phyloP scores from a whole-genome alignment of 2,888 invertebrate species.

The Trichopoda pennipes region DNA sequence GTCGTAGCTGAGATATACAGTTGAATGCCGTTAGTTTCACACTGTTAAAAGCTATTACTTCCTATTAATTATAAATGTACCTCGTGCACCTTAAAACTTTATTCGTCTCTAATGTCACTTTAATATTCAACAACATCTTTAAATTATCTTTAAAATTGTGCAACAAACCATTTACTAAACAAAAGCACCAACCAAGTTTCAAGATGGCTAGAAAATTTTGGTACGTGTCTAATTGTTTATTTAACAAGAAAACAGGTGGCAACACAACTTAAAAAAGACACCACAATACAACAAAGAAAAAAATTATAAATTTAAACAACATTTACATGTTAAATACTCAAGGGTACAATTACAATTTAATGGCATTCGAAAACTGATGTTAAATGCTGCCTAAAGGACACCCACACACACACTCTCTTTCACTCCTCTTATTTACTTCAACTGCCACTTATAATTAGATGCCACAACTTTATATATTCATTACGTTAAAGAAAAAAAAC shows the following conservation, averaged over 20 bases:
- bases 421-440: slow-evolving; percentile 12
- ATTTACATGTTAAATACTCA: slow-evolving; percentile 64
- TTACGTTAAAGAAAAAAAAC: slow-evolving; percentile 18
- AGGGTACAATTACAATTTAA: slow-evolving; percentile 65
- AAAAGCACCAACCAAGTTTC: neutral
- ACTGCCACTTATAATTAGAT: slow-evolving; percentile 59
- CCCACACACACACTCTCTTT: neutral
- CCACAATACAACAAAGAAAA: neutral
- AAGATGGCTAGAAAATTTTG: slow-evolving; percentile 9
- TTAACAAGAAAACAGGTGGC: slow-evolving; percentile 69
- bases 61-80: no score
- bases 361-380: slow-evolving; percentile 55
- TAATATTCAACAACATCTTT: slow-evolving; percentile 12
- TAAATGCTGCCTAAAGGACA: slow-evolving; percentile 65
- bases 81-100: neutral
- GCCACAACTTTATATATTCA: slow-evolving; percentile 52
- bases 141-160: neutral
- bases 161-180: neutral
- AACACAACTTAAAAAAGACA: slow-evolving; percentile 31
- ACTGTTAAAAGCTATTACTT: no score
- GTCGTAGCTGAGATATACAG: no score
- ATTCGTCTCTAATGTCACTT: neutral
- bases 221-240: slow-evolving; percentile 71
- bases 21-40: no score
- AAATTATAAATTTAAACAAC: slow-evolving; percentile 24